Conservation (phyloP, 2,113 vertebrate genomes). For the Cathartes aura region DNA sequence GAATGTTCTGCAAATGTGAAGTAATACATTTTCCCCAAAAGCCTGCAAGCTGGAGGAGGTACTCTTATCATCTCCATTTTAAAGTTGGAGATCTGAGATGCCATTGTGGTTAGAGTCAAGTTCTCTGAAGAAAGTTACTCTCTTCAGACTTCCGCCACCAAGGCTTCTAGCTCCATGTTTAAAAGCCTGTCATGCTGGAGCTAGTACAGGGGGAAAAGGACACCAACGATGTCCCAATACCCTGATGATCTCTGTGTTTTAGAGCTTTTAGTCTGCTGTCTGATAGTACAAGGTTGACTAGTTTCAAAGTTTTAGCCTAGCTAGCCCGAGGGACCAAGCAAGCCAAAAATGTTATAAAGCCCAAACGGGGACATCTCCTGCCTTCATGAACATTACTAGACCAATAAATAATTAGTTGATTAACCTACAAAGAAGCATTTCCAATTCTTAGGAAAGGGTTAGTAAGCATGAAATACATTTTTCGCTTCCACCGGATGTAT, state of each 20-base stretch:
- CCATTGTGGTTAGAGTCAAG: background rate
- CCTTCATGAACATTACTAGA: background rate
- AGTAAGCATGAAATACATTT: background rate
- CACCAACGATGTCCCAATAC: accelerated
- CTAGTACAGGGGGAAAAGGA: background rate
- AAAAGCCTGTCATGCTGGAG: background rate
- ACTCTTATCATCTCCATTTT: background rate
- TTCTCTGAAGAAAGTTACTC: background rate
- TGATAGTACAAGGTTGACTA: background rate
- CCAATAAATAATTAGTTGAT: background rate
- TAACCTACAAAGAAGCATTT: background rate
- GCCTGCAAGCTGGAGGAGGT: background rate
- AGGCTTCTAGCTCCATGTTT: background rate
- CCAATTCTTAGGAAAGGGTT: background rate
- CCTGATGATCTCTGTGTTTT: background rate
- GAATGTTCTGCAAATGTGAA: background rate
- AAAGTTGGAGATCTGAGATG: background rate
- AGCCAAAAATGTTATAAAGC: background rate
- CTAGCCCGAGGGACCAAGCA: background rate
- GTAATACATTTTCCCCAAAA: background rate
- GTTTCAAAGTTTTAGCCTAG: background rate
- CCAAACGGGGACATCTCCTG: background rate
- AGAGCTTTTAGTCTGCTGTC: background rate
- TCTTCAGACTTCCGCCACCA: background rate
- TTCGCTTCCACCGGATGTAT: background rate